phyloP scores from a whole-genome alignment of 1,140 invertebrate genomes.

The Drosophila kanapiae region DNA sequence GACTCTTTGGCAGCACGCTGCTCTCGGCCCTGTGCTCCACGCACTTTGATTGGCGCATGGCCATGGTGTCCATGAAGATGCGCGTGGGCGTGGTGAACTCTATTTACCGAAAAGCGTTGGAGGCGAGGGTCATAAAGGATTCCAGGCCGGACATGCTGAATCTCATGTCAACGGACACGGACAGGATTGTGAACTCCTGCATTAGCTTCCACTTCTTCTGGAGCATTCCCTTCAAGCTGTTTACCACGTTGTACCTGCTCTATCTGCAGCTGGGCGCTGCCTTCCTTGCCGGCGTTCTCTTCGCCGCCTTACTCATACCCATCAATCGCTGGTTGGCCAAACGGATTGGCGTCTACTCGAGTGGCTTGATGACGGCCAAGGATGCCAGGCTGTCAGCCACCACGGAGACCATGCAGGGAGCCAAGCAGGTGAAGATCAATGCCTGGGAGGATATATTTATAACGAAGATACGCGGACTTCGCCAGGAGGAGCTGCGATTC shows the following conservation, averaged over 20 bases:
- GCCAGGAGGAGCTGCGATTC: slow-evolving; percentile 91
- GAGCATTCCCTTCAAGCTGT: slow-evolving; percentile 95
- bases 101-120: slow-evolving; percentile 94
- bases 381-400: slow-evolving; percentile 95
- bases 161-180: slow-evolving; percentile 98
- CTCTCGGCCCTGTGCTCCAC: slow-evolving; percentile 91
- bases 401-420: slow-evolving; percentile 94
- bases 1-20: slow-evolving; percentile 89
- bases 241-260: slow-evolving; percentile 92
- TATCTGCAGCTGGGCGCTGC: slow-evolving; percentile 95
- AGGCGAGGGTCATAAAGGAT: slow-evolving; percentile 85
- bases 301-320: slow-evolving; percentile 95
- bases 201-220: slow-evolving; percentile 98
- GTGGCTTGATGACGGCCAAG: slow-evolving; percentile 96
- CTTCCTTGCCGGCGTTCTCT: slow-evolving; percentile 95
- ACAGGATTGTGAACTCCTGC: slow-evolving; percentile 97
- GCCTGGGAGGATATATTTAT: slow-evolving; percentile 97
- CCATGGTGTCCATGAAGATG: slow-evolving; percentile 94
- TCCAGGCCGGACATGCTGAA: slow-evolving; percentile 93
- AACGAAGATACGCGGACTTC: slow-evolving; percentile 88
- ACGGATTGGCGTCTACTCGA: slow-evolving; percentile 95
- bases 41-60: slow-evolving; percentile 96
- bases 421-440: slow-evolving; percentile 96
- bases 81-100: slow-evolving; percentile 92
- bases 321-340: slow-evolving; percentile 96